phyloP scores from a whole-genome alignment of 2,797 vertebrate genomes.

The Malacoctenus gilli region DNA sequence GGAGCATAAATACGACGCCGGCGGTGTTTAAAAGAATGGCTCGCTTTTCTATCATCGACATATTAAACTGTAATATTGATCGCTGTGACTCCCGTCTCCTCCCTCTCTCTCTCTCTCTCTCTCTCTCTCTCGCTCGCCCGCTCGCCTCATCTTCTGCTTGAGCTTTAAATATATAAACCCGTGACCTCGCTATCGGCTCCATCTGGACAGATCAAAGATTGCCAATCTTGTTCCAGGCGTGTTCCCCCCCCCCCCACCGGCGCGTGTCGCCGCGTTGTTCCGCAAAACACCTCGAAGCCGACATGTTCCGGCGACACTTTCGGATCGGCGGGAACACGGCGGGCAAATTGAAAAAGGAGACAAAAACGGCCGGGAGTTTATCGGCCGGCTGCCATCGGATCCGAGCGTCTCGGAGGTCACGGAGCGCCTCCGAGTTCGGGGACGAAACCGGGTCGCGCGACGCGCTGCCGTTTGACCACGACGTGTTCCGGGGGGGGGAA shows the following conservation, averaged over 20 bases:
- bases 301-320: constrained; percentile 30
- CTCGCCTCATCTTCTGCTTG: constrained; percentile 14
- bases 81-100: constrained; percentile 7
- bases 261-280: constrained; percentile 23
- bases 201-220: constrained; percentile 65
- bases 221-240: constrained; percentile 62
- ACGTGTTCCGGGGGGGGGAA: too few species aligned
- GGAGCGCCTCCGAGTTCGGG: too few species aligned
- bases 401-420: constrained; percentile 21
- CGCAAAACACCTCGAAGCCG: constrained; percentile 38
- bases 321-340: constrained; percentile 14
- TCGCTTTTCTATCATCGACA: constrained; percentile 35
- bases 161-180: constrained; percentile 41
- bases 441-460: too few species aligned
- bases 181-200: constrained; percentile 55
- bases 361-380: constrained; percentile 49
- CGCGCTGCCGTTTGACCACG: too few species aligned
- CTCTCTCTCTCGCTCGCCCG: too few species aligned
- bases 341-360: constrained; percentile 64
- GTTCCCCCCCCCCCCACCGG: constrained; percentile 35
- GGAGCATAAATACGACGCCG: constrained; percentile 34
- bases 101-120: constrained; percentile 6
- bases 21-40: constrained; percentile 31
- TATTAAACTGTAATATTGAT: constrained; percentile 48
- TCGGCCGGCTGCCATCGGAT: constrained; percentile 47